Base-by-base conservation (phyloP, 2,888 invertebrate species). In the Nycteola revayana region DNA sequence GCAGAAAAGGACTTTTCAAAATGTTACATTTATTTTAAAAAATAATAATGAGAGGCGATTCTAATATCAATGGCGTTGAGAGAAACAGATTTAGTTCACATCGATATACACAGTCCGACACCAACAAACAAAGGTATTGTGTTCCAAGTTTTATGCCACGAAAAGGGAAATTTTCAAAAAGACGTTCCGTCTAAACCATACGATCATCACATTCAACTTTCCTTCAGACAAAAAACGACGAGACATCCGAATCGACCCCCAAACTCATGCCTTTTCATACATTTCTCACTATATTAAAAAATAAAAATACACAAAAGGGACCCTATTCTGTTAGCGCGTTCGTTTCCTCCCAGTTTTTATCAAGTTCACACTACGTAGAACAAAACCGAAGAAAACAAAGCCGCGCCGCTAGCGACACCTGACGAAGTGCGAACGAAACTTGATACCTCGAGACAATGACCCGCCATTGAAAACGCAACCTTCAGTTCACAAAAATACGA, bases 391-490 rank as follows among this genome's bases (percentile, higher is more conserved):
- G 70, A 83, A 84, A 84, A 84, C 75, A 79, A 81, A 77, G 74
- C 72, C 66, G 66, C 69, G 82, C 81, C 77, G 80, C 70, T 53
- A 78, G 82, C 86, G 85, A 86, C 86, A 86, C 86, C 84, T 85
- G 83, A 82, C 73, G 81, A 78, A 81, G 85, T 84, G 85, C 80
- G 82, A 85, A 82, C 64, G 87, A 80, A 86, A 87, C 77, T 74
- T 66, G 85, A 87, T 85, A 83, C 75, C 63, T 50, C 49, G 36
- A 32, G 49, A 47, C 61, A 31, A 35, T 37, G 32, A 5, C 22
- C 23, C 28, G 36, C 25, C 30, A 28, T 35, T 55, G 58, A 62
- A 66, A 55, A 53, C 39, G 37, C 42, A 61, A 54, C 55, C 32
- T 14, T 46, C 29, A 5, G 0, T 0, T 1, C 11, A 25, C 1